phyloP scores from a whole-genome alignment of 1,140 invertebrate genomes.

The Drosophila chauvacae region DNA sequence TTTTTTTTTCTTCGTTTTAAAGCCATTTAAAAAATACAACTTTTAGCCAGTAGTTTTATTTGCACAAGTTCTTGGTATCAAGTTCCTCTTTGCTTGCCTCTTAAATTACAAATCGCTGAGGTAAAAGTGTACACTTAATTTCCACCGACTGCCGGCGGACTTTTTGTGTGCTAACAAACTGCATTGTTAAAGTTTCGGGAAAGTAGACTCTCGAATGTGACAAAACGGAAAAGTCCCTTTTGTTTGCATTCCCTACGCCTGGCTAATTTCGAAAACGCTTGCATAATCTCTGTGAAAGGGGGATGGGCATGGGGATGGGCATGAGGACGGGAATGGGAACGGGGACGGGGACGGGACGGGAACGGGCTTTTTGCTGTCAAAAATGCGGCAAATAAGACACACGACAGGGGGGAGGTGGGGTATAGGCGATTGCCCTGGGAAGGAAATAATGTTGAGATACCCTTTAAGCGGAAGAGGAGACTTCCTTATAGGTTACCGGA shows the following conservation, averaged over 20 bases:
- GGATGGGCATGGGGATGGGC: too few relatives aligned
- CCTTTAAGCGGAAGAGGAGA: neutral
- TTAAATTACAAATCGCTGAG: constrained; percentile 8
- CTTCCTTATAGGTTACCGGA: too few relatives aligned
- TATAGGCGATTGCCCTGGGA: constrained; percentile 10
- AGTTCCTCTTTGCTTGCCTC: neutral
- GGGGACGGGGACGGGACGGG: neutral
- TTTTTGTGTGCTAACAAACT: constrained; percentile 8
- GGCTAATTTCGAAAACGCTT: constrained; percentile 53
- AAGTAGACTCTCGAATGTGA: constrained; percentile 27
- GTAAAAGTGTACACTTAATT: constrained; percentile 6
- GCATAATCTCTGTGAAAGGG: constrained; percentile 43
- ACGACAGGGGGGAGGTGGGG: constrained; percentile 9
- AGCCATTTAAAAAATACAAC: neutral
- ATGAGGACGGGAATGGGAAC: neutral
- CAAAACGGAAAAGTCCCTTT: constrained; percentile 27
- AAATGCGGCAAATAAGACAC: constrained; percentile 66
- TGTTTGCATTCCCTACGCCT: constrained; percentile 30
- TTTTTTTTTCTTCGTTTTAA: neutral
- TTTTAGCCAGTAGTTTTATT: neutral
- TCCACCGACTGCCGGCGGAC: neutral
- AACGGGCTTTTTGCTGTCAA: constrained; percentile 48
- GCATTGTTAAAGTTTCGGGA: constrained; percentile 18
- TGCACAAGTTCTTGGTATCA: neutral
- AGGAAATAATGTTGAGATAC: constrained; percentile 18